Conservation (phyloP, 1,140 invertebrate genomes). For the Scaptomyza montana region DNA sequence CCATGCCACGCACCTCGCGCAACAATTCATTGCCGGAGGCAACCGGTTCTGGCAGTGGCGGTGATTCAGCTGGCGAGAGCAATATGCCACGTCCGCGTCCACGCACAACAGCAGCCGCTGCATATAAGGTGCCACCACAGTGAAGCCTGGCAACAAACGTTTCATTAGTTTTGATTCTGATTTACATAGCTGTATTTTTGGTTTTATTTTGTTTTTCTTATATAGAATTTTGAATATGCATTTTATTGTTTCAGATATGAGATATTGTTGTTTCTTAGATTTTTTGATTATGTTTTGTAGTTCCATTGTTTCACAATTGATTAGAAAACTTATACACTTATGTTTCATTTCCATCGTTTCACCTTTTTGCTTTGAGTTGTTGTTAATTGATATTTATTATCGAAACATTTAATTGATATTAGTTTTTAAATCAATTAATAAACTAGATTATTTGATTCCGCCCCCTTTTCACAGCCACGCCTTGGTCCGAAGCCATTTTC, state of each 20-base stretch:
- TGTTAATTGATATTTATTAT: no score
- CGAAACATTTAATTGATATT: no score
- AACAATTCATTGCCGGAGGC: slow-evolving; percentile 87
- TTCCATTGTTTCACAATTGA: no score
- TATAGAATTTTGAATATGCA: not conserved
- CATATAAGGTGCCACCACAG: slow-evolving; percentile 76
- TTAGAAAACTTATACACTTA: no score
- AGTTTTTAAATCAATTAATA: no score
- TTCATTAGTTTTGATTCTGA: not conserved
- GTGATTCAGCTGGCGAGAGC: slow-evolving; percentile 47
- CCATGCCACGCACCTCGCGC: slow-evolving; percentile 88
- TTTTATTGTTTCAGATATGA: not conserved
- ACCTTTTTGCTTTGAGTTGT: slow-evolving; percentile 69
- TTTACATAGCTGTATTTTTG: no score
- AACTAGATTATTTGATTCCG: not conserved
- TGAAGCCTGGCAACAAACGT: not conserved
- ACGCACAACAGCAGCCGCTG: slow-evolving; percentile 87
- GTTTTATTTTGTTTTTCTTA: not conserved
- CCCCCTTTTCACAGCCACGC: slow-evolving; percentile 86
- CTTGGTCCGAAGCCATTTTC: slow-evolving; percentile 93
- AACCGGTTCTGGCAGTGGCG: slow-evolving; percentile 11
- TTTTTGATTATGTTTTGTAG: no score
- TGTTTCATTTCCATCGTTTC: no score
- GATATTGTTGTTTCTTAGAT: no score
- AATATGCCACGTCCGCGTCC: slow-evolving; percentile 88